These are phyloP conservation scores for Ischnura elegans DNA, from an alignment of 2,888 invertebrate genomes.

Conservation along the genomic window DNA sequence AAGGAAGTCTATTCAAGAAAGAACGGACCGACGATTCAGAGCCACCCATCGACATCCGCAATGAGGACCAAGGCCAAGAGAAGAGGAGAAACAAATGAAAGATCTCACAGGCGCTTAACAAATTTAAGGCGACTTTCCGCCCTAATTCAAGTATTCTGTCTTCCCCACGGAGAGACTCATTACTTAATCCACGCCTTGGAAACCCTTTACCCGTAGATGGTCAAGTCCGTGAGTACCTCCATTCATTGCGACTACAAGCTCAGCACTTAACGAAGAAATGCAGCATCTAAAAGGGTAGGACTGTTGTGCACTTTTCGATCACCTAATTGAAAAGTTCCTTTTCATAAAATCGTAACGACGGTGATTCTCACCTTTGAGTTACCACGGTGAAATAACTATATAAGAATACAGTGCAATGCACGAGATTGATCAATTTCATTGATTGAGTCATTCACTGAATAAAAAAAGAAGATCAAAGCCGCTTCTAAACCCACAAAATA, in stretches of 20 bases:
- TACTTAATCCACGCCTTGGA: slow-evolving; percentile 12
- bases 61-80: not conserved
- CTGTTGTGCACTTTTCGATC: not conserved
- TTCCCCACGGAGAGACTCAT: not conserved
- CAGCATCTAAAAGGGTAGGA: not conserved
- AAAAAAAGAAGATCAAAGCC: too few relatives aligned
- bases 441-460: too few relatives aligned
- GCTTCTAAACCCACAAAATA: too few relatives aligned
- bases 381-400: not conserved
- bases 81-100: not conserved
- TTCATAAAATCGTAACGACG: not conserved
- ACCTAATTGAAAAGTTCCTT: not conserved
- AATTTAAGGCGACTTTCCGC: not conserved
- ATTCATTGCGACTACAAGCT: not conserved
- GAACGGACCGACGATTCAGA: not conserved
- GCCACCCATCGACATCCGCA: not conserved
- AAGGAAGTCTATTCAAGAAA: not conserved
- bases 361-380: not conserved
- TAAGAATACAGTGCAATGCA: not conserved
- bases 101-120: not conserved
- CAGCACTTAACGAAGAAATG: not conserved
- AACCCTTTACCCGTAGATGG: not conserved
- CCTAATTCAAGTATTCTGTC: not conserved
- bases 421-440: not conserved
- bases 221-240: not conserved